A percentile compares a stretch with the other conserved stretches of the same genome.
Conservation (phyloP, 2,888 invertebrate genomes). For the Diloba caeruleocephala region DNA sequence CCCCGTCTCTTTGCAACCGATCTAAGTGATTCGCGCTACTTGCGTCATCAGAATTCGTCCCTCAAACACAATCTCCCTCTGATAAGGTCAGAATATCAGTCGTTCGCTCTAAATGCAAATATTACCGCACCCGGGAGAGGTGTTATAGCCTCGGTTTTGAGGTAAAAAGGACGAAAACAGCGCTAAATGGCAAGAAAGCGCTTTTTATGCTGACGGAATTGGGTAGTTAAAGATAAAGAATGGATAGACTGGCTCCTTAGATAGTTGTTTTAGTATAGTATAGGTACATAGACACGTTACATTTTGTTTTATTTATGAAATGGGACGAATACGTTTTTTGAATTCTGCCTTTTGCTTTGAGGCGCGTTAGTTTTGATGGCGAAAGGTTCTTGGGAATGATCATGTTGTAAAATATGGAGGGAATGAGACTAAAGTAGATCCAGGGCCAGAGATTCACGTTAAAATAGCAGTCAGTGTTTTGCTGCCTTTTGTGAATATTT, state of each 20-base stretch:
- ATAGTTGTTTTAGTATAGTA: conserved; percentile 65
- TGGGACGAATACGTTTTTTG: conserved; percentile 41
- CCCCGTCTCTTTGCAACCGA: conserved; percentile 52
- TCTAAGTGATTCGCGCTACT: conserved; percentile 68
- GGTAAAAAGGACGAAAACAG: conserved; percentile 85
- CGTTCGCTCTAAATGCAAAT: conserved; percentile 89
- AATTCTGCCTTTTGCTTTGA: conserved; percentile 26
- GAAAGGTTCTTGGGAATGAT: conserved; percentile 16
- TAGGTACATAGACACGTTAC: conserved; percentile 52
- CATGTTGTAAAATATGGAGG: conserved; percentile 2
- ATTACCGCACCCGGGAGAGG: conserved; percentile 86
- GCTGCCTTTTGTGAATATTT: too few species aligned
- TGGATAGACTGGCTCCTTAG: conserved; percentile 75
- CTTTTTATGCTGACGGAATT: conserved; percentile 83
- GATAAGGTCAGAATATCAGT: conserved; percentile 87
- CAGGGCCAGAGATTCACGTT: background rate
- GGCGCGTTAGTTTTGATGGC: conserved; percentile 39
- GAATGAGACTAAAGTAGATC: conserved; percentile 34
- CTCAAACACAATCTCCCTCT: conserved; percentile 83
- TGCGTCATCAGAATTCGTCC: conserved; percentile 80
- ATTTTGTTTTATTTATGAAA: conserved; percentile 56
- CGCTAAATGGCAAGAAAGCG: conserved; percentile 84
- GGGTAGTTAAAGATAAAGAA: conserved; percentile 84
- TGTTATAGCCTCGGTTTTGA: conserved; percentile 85
- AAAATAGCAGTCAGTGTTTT: too few species aligned